Evolutionary conservation across 92 coral and sea anemone genomes (phyloP).

Genomic region (Ricordea florida): DNA sequence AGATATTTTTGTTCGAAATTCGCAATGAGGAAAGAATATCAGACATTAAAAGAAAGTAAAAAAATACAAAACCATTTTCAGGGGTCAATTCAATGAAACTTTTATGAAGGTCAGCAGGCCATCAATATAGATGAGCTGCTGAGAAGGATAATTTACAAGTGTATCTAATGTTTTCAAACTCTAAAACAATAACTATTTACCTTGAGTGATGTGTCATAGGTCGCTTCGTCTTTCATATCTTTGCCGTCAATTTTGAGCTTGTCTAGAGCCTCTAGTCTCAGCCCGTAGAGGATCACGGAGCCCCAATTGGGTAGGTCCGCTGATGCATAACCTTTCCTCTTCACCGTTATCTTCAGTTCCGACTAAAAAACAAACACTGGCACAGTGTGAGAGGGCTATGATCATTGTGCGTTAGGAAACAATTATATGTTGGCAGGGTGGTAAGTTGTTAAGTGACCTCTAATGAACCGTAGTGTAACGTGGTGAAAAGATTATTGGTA

Average conservation of each 20-base stretch:
- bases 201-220: conserved; percentile 9
- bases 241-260: conserved; percentile 17
- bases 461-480: background rate
- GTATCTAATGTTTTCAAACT: too few species aligned
- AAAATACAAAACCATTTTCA: too few species aligned
- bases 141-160: too few species aligned
- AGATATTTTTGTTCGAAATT: too few species aligned
- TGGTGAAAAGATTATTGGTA: too few species aligned
- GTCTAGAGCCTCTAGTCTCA: background rate
- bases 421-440: background rate
- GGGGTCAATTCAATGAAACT: too few species aligned
- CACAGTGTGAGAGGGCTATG: background rate
- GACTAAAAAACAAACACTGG: background rate
- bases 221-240: conserved; percentile 22
- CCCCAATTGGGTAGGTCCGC: conserved; percentile 72
- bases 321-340: conserved; percentile 40
- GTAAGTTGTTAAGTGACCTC: background rate
- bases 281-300: conserved; percentile 57
- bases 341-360: conserved; percentile 32
- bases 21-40: too few species aligned
- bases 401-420: background rate
- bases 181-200: too few species aligned
- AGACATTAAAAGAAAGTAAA: too few species aligned
- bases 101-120: too few species aligned
- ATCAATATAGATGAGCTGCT: too few species aligned